Evolutionary conservation across 2,797 vertebrate genomes (phyloP).

Genomic region (Pelochelys cantorii): DNA sequence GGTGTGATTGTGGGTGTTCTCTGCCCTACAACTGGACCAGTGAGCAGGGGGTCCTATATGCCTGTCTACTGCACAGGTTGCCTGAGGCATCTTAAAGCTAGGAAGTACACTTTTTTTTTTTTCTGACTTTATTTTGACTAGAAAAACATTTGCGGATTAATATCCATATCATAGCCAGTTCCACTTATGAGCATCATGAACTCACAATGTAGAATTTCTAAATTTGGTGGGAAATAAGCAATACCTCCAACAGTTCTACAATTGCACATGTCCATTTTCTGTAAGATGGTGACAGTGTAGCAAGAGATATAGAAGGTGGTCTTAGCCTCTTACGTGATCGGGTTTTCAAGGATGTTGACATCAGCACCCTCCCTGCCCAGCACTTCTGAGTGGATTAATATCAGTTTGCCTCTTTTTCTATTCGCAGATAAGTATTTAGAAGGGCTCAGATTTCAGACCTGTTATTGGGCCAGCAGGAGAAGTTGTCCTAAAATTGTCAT

Average conservation of each 20-base stretch:
- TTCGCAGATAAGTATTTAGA: constrained; percentile 55
- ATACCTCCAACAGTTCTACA: not conserved
- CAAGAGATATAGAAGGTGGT: constrained; percentile 29
- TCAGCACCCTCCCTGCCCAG: constrained; percentile 20
- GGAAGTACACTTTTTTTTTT: not conserved
- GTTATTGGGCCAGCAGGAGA: constrained; percentile 35
- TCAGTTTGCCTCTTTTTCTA: constrained; percentile 15
- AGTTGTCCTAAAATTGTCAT: constrained; percentile 41
- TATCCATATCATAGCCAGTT: not conserved
- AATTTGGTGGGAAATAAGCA: constrained; percentile 22
- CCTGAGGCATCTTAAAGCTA: not conserved
- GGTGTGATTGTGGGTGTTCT: not conserved
- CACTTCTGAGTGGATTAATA: constrained; percentile 39
- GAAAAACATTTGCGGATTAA: not conserved
- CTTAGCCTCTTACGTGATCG: constrained; percentile 36
- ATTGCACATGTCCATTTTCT: constrained; percentile 49
- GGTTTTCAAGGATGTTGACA: constrained; percentile 38
- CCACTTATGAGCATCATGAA: not conserved
- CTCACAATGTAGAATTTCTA: not conserved
- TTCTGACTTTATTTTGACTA: not conserved
- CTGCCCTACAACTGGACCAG: not conserved
- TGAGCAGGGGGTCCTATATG: not conserved
- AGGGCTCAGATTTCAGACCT: constrained; percentile 31
- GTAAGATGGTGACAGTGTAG: not conserved
- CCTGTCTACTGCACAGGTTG: not conserved